Evolutionary conservation across 1,140 invertebrate species (phyloP).

Genomic region (Tetraneura akinire): DNA sequence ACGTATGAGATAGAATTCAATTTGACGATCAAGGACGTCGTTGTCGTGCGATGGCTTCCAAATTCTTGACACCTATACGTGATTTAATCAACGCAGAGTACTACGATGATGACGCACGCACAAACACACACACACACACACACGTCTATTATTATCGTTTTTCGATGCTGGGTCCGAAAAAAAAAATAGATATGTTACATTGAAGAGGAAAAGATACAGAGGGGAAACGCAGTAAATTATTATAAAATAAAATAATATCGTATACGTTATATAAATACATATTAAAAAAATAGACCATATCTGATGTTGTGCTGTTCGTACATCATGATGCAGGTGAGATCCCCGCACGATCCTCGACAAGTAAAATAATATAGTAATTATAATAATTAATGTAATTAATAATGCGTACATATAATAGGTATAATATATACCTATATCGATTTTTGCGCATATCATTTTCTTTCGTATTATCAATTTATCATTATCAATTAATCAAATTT

Average conservation of each 20-base stretch:
- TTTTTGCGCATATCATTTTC: background rate
- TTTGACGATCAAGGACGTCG: constrained; percentile 49
- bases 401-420: too few relatives aligned
- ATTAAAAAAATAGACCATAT: background rate
- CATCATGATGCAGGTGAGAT: too few relatives aligned
- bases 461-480: background rate
- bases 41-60: constrained; percentile 1
- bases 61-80: constrained; percentile 39
- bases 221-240: too few relatives aligned
- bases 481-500: background rate
- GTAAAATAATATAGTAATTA: too few relatives aligned
- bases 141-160: background rate
- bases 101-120: too few relatives aligned
- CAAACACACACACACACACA: background rate
- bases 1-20: constrained; percentile 14
- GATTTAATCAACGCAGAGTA: constrained; percentile 22
- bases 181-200: background rate
- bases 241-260: constrained; percentile 8
- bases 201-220: too few relatives aligned
- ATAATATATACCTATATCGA: too few relatives aligned
- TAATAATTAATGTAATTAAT: too few relatives aligned
- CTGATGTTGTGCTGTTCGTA: background rate
- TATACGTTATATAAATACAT: constrained; percentile 6
- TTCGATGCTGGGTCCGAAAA: background rate
- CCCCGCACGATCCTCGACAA: too few relatives aligned